Percentiles rank a stretch among this genome's conserved stretches.
Evolutionary conservation across 2,797 vertebrate species (phyloP).

Genomic region (Dendrocincla tyrannina): DNA sequence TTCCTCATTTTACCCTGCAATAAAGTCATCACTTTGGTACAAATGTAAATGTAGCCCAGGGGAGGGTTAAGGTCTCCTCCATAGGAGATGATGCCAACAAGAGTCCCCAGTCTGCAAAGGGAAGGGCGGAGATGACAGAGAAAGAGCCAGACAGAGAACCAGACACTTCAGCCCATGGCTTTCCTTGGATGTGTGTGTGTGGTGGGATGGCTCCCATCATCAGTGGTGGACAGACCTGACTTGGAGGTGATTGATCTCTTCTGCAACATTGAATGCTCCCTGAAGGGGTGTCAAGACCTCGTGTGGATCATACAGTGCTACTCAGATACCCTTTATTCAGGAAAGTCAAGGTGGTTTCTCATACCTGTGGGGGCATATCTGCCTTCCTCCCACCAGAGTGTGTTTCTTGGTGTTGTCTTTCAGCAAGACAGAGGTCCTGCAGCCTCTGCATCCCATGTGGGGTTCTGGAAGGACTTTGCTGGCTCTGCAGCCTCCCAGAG

Average conservation of each 20-base stretch:
- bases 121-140: neutral
- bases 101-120: neutral
- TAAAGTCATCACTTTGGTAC: neutral
- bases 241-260: neutral
- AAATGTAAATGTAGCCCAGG: neutral
- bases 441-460: neutral
- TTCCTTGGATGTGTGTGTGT: neutral
- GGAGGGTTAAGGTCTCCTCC: neutral
- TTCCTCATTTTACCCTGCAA: neutral
- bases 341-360: neutral
- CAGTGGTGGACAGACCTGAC: neutral
- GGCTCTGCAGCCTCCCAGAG: neutral
- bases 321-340: neutral
- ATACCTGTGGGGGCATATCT: neutral
- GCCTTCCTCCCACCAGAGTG: neutral
- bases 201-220: neutral
- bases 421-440: neutral
- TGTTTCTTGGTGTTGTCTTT: neutral
- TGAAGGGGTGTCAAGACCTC: neutral
- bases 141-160: neutral
- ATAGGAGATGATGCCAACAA: neutral
- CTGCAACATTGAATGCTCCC: neutral
- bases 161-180: neutral
- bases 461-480: neutral
- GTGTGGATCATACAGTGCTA: rapidly evolving